These are phyloP conservation scores for Drosophila recens DNA, from an alignment of 2,888 invertebrate genomes.

Conservation along the genomic window DNA sequence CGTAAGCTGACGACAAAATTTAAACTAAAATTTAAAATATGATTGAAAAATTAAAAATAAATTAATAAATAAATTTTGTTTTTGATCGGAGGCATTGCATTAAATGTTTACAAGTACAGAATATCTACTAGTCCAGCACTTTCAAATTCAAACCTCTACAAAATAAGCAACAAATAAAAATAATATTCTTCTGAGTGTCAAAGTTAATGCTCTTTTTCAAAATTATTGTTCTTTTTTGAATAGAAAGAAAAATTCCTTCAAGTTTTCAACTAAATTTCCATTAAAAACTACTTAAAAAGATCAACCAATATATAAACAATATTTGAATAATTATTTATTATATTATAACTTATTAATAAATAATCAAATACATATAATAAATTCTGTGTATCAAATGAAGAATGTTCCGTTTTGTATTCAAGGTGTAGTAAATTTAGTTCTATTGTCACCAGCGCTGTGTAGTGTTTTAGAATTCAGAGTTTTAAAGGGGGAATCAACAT, in stretches of 20 bases:
- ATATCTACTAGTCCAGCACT: neutral
- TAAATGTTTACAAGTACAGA: neutral
- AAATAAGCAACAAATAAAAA: no score
- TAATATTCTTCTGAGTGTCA: no score
- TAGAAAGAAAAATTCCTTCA: no score
- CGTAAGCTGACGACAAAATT: no score
- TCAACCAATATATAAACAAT: neutral
- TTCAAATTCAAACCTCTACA: neutral
- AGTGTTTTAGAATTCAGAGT: neutral
- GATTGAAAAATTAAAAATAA: no score
- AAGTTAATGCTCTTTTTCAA: no score
- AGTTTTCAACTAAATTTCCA: no score
- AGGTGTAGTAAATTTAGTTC: constrained; percentile 5
- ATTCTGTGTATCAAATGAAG: neutral
- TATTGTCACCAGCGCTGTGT: constrained; percentile 4
- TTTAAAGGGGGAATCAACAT: constrained; percentile 6
- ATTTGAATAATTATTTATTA: neutral
- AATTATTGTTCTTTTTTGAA: no score
- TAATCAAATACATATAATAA: neutral
- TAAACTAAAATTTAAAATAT: no score
- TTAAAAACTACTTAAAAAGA: no score
- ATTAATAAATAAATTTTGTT: neutral
- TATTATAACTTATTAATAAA: no score
- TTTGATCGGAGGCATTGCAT: neutral
- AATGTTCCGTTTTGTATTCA: constrained; percentile 18